Percentiles rank a stretch among this genome's conserved stretches.
These are phyloP conservation scores for Rhinogobius similis DNA, from an alignment of 2,113 vertebrate species.

Conservation along the genomic window DNA sequence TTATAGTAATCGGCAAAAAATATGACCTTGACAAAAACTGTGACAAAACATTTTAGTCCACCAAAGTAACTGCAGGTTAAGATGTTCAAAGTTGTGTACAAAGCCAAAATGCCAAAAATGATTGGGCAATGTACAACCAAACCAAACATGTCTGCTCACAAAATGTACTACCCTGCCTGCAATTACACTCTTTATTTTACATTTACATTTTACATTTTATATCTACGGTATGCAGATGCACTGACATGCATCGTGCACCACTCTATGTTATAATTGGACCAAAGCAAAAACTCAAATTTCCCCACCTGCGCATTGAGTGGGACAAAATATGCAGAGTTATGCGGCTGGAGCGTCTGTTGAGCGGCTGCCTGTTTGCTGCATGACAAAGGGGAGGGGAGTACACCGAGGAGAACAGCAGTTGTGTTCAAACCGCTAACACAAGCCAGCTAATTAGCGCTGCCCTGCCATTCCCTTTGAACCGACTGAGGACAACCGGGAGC, in stretches of 20 bases:
- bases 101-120: too few relatives aligned
- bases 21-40: too few relatives aligned
- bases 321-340: conserved; percentile 59
- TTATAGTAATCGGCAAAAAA: too few relatives aligned
- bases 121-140: too few relatives aligned
- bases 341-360: conserved; percentile 47
- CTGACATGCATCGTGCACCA: background rate
- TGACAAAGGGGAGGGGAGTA: conserved; percentile 17
- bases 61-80: too few relatives aligned
- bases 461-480: conserved; percentile 64
- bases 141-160: too few relatives aligned
- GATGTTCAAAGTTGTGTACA: too few relatives aligned
- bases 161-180: too few relatives aligned
- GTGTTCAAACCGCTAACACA: conserved; percentile 56
- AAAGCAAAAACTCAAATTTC: background rate
- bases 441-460: conserved; percentile 68
- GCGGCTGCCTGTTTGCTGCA: conserved; percentile 53
- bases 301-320: background rate
- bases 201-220: too few relatives aligned
- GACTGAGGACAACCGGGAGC: conserved; percentile 57
- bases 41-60: too few relatives aligned
- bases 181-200: background rate
- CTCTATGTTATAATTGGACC: background rate
- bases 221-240: background rate
- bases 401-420: conserved; percentile 49